Evolutionary conservation across 1,140 invertebrate species (phyloP), one percentile per base, ranked within the genome.

Genomic region (Arctopsyche grandis): DNA sequence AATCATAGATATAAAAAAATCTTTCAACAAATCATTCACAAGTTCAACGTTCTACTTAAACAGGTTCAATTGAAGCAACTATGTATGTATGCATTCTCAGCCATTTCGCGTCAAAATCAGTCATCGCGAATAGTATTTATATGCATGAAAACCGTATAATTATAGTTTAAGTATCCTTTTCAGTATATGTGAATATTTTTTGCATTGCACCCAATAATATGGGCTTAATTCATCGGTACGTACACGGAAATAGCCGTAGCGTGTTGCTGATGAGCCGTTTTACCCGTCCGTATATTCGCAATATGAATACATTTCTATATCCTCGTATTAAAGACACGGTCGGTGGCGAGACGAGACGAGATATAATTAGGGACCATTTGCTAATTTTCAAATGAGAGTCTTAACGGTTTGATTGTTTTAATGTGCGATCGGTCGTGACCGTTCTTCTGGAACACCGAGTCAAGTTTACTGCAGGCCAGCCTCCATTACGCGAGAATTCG

Each of bases 371-470:
- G 71, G 44, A n/a, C 48, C 71, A 74, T 74, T 74, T 74, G 71
- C 71, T 76, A 76, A 76, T 76, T 76, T 76, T 26, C 74, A n/a
- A 76, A 76, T 76, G 74, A 76, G 58, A 24, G 74, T 76, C 63
- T 76, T 76, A 76, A 66, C 74, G 52, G 74, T 76, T 76, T 76
- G 74, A 76, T 76, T 76, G 52, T 76, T 76, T 76, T 76, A 76
- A 76, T 76, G 69, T 21, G 69, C 5, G 69, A 14, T 14, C 46
- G 44, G 46, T 74, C 71, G 71, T 56, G 70, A 73, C 66, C 70
- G 70, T 16, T 12, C n/a, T n/a, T n/a, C 63, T 5, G 63, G 21
- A 26, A 16, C 5, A 66, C 24, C 24, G 3, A 16, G 63, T 4
- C 5, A 26, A n/a, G n/a, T n/a, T 19, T 24, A 5, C 22, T 24